Evolutionary conservation across 2,113 vertebrate species (phyloP).

Genomic region (Planiliza haematocheilus): DNA sequence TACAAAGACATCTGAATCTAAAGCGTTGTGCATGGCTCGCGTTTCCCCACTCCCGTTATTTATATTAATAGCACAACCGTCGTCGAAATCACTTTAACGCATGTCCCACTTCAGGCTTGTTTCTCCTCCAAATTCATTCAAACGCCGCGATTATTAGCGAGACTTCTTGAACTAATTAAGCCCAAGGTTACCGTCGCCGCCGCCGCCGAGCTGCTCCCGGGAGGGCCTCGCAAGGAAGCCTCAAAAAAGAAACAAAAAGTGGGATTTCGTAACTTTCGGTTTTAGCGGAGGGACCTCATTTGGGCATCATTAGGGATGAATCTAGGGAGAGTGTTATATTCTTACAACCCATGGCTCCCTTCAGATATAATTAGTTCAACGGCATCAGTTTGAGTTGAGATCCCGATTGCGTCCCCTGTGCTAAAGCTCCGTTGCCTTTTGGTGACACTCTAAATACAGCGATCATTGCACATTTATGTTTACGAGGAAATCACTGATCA

Average conservation of each 20-base stretch:
- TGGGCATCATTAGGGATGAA: conserved; percentile 28
- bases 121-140: conserved; percentile 49
- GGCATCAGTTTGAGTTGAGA: not conserved
- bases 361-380: conserved; percentile 4
- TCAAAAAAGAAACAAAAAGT: conserved; percentile 32
- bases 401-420: not conserved
- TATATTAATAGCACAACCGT: conserved; percentile 25
- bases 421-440: not conserved
- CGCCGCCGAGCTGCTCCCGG: conserved; percentile 21
- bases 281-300: conserved; percentile 47
- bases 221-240: conserved; percentile 26
- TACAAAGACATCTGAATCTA: conserved; percentile 47
- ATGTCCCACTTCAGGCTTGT: conserved; percentile 39
- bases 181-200: conserved; percentile 52
- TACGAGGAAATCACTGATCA: not conserved
- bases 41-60: conserved; percentile 44
- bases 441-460: not conserved
- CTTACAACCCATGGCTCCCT: not conserved
- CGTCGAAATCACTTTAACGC: conserved; percentile 37
- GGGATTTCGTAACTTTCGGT: conserved; percentile 26
- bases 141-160: conserved; percentile 35
- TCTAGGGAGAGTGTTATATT: conserved; percentile 5
- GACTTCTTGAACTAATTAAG: conserved; percentile 68
- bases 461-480: not conserved
- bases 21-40: conserved; percentile 42